Base-by-base conservation (phyloP, 2,888 invertebrate species). In the Agonopterix arenella region DNA sequence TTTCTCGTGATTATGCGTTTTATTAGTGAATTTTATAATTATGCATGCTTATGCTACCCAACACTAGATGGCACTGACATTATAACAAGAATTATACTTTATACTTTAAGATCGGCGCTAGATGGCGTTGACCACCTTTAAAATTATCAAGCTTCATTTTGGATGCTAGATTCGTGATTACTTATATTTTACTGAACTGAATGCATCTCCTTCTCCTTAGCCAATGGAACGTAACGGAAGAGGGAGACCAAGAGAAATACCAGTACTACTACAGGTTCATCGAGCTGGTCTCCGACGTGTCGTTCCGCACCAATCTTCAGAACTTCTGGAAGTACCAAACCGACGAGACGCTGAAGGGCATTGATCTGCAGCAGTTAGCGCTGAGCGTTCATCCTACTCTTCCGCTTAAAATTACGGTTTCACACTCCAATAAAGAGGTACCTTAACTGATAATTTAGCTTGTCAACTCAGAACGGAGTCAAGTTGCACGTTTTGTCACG, bases 291-390 rank as follows among this genome's bases (percentile, higher is more conserved):
- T 70, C 86, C 0, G 85, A 85, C 44, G 79, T 90, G 1, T 89
- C 89, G 0, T 89, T 90, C 64, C 62, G 89, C 1, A 76, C 78
- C 8, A 90, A 90, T 52, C 57, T 94, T 56, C 91, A 94, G 65
- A 90, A 94, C 73, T 94, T 94, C 66, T 91, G 94, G 76, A 93
- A 93, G 73, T 91, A 91, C 52, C 94, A 95, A 74, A 80, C 80
- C 3, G 91, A 92, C 41, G 90, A 90, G 4, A 89, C 90, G 0
- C 91, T 93, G 56, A 86, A 84, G 16, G 73, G 67, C 0, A 60
- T 86, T 0, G 92, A 93, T 47, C 90, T 93, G 36, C 75, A 91
- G 50, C 91, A 93, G 60, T 88, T 93, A 64, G 89, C 93, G 10
- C 73, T 93, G 45, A 90, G 66, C 8, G 83, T 88, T 0, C 84